Percentiles rank a stretch among this genome's conserved stretches.
phyloP scores from a whole-genome alignment of 92 coral and sea anemone genomes.

The Parazoanthus atlanticus region DNA sequence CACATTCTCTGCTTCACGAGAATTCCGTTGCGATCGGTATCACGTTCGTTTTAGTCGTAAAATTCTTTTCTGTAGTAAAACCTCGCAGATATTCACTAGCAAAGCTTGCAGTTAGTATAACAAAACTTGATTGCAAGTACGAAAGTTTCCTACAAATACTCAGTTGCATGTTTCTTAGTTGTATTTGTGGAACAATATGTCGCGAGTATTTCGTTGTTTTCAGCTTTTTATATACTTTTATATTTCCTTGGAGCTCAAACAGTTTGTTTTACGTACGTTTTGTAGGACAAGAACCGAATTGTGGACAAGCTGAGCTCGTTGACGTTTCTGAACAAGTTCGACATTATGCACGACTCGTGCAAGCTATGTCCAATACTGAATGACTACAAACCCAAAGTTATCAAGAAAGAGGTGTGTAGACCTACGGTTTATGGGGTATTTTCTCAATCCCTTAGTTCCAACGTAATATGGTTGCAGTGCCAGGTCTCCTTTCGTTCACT shows the following conservation, averaged over 20 bases:
- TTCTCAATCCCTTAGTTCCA: too few relatives aligned
- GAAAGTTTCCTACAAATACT: too few relatives aligned
- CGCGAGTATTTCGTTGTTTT: not conserved
- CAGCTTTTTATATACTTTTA: not conserved
- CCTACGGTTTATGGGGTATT: not conserved
- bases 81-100: not conserved
- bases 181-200: too few relatives aligned
- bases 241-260: not conserved
- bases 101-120: not conserved
- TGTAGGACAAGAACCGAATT: constrained; percentile 27
- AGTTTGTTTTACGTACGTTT: not conserved
- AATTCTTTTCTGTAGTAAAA: not conserved
- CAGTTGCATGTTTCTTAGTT: too few relatives aligned
- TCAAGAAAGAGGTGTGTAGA: constrained; percentile 32
- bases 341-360: constrained; percentile 24
- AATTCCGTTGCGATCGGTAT: too few relatives aligned
- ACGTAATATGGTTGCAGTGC: too few relatives aligned
- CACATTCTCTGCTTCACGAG: too few relatives aligned
- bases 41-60: too few relatives aligned
- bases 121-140: not conserved
- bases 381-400: constrained; percentile 36
- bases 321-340: constrained; percentile 1
- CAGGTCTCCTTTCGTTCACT: too few relatives aligned
- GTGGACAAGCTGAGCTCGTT: constrained; percentile 34
- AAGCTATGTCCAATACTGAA: constrained; percentile 31